These are phyloP conservation scores for Pollachius pollachius DNA, from an alignment of 2,113 vertebrate genomes.

Conservation along the genomic window DNA sequence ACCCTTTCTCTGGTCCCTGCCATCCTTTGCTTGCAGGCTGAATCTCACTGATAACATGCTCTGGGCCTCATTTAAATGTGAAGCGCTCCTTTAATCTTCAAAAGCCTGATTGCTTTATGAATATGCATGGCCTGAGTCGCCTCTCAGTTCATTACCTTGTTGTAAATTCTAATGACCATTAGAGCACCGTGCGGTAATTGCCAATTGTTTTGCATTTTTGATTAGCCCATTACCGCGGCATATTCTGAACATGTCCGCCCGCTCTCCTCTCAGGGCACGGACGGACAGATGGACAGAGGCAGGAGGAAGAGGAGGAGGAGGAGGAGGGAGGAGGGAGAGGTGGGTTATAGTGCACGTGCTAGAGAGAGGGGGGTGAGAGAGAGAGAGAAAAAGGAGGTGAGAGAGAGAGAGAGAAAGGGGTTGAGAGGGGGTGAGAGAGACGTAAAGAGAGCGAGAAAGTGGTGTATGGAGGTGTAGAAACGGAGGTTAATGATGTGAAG, in stretches of 20 bases:
- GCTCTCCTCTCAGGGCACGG: slow-evolving; percentile 84
- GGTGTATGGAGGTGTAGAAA: not conserved
- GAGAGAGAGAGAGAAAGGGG: no score
- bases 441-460: slow-evolving; percentile 32
- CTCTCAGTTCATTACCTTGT: slow-evolving; percentile 99
- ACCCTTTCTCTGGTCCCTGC: slow-evolving; percentile 51
- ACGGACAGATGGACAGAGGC: not conserved
- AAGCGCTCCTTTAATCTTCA: slow-evolving; percentile 99
- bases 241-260: slow-evolving; percentile 81
- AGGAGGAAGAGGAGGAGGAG: not conserved
- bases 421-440: no score
- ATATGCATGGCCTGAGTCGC: slow-evolving; percentile 99
- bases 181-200: slow-evolving; percentile 88
- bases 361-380: no score
- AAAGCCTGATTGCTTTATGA: slow-evolving; percentile 99
- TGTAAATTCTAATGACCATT: slow-evolving; percentile 99
- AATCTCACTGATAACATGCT: slow-evolving; percentile 99
- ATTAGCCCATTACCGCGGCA: slow-evolving; percentile 99
- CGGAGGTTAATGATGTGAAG: no score
- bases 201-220: slow-evolving; percentile 99
- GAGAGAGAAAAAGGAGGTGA: no score
- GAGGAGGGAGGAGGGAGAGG: not conserved
- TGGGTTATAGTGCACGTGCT: not conserved
- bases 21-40: slow-evolving; percentile 88
- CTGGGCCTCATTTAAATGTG: slow-evolving; percentile 99